These are phyloP conservation scores for Rhombomys opimus DNA, from an alignment of 2,113 vertebrate genomes.

Conservation along the genomic window DNA sequence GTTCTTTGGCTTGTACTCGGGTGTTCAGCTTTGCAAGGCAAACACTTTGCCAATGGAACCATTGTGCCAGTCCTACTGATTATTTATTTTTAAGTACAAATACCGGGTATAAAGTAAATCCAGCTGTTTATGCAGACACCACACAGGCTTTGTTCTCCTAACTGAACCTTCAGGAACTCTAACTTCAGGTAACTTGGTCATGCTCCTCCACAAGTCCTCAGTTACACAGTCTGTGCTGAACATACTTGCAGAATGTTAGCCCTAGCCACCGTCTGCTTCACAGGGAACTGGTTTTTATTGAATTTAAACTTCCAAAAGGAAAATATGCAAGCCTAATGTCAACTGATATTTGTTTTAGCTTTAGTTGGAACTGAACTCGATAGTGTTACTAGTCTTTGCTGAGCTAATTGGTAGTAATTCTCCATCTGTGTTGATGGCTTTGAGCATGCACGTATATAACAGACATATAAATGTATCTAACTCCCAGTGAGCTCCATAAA, in stretches of 20 bases:
- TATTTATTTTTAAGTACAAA: background rate
- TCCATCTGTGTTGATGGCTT: slow-evolving; percentile 55
- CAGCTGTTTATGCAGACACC: background rate
- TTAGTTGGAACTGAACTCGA: slow-evolving; percentile 51
- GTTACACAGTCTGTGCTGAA: background rate
- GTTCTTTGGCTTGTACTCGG: background rate
- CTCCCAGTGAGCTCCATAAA: slow-evolving; percentile 38
- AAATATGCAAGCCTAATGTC: slow-evolving; percentile 37
- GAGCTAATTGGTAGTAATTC: slow-evolving; percentile 51
- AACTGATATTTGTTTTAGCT: slow-evolving; percentile 50
- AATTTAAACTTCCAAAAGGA: background rate
- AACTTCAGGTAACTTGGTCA: background rate
- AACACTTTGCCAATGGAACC: background rate
- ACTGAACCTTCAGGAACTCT: background rate
- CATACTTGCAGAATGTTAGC: background rate
- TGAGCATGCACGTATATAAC: slow-evolving; percentile 46
- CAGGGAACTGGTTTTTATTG: slow-evolving; percentile 21
- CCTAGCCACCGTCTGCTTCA: background rate
- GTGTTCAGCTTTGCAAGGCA: background rate
- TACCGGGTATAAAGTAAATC: background rate
- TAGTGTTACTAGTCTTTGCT: slow-evolving; percentile 70
- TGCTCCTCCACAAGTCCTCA: background rate
- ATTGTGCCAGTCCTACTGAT: background rate
- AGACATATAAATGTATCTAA: slow-evolving; percentile 4
- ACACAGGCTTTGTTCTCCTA: slow-evolving; percentile 1